These are phyloP conservation scores for Agapetus fuscipes DNA, from an alignment of 2,888 invertebrate genomes.

Conservation along the genomic window DNA sequence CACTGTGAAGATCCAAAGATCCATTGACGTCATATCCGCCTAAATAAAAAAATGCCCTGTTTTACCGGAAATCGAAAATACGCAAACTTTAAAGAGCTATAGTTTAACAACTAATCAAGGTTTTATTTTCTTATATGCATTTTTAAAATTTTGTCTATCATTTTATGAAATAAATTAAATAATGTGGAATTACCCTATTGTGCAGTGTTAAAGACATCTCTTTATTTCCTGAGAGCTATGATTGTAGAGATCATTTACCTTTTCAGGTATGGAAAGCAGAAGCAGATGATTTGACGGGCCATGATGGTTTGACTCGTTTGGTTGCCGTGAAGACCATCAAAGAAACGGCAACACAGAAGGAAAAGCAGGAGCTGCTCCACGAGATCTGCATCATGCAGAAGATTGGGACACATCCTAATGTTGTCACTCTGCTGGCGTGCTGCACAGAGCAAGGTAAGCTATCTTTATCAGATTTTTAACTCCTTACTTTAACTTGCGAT, in stretches of 20 bases:
- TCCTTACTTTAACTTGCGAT: neutral
- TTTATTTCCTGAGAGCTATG: neutral
- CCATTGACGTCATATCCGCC: no score
- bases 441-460: constrained; percentile 78
- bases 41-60: no score
- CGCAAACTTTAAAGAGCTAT: neutral
- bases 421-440: constrained; percentile 71
- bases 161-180: neutral
- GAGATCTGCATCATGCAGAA: constrained; percentile 75
- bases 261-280: constrained; percentile 74
- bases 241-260: neutral
- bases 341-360: constrained; percentile 66
- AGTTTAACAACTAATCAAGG: neutral
- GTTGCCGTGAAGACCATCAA: constrained; percentile 82
- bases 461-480: constrained; percentile 19
- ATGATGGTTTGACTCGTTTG: constrained; percentile 63
- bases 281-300: constrained; percentile 68
- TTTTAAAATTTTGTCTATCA: no score
- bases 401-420: constrained; percentile 72
- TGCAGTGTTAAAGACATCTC: neutral
- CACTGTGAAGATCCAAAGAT: no score
- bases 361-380: constrained; percentile 63
- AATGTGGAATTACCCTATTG: no score
- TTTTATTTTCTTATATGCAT: neutral
- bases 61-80: no score